phyloP scores from a whole-genome alignment of 2,797 vertebrate genomes.

The Leuciscus waleckii region DNA sequence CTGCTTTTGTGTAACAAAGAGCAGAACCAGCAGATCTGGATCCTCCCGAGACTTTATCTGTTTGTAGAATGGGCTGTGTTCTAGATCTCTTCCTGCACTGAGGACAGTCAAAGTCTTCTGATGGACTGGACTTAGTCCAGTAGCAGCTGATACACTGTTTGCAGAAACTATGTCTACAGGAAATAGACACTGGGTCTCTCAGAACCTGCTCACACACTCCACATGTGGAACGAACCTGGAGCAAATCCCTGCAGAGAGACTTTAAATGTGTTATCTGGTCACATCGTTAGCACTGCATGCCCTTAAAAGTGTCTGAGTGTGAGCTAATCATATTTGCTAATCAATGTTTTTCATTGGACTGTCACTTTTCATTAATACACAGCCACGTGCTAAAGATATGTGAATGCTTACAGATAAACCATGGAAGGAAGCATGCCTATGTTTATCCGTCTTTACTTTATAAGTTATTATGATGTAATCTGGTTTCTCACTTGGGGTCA shows the following conservation, averaged over 20 bases:
- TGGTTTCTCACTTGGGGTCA: not conserved
- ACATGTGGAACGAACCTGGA: constrained; percentile 4
- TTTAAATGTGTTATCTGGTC: not conserved
- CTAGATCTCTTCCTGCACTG: constrained; percentile 35
- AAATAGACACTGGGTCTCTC: constrained; percentile 24
- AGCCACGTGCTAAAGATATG: not conserved
- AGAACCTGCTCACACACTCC: constrained; percentile 22
- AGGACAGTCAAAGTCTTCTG: constrained; percentile 18
- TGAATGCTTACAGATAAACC: not conserved
- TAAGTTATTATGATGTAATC: not conserved
- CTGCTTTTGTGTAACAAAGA: not conserved
- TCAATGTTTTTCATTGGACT: not conserved
- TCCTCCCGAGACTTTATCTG: not conserved
- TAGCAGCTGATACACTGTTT: constrained; percentile 23
- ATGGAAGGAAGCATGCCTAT: not conserved
- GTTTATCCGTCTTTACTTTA: not conserved
- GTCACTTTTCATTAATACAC: not conserved
- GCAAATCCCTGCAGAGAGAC: not conserved
- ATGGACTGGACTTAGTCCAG: not conserved
- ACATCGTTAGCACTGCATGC: not conserved
- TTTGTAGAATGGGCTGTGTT: not conserved
- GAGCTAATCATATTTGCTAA: not conserved
- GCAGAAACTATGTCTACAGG: constrained; percentile 32
- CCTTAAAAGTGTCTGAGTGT: not conserved
- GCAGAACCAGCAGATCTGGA: not conserved